Base-by-base conservation (phyloP, 64 coral and sea anemone species). In the Porites lutea region DNA sequence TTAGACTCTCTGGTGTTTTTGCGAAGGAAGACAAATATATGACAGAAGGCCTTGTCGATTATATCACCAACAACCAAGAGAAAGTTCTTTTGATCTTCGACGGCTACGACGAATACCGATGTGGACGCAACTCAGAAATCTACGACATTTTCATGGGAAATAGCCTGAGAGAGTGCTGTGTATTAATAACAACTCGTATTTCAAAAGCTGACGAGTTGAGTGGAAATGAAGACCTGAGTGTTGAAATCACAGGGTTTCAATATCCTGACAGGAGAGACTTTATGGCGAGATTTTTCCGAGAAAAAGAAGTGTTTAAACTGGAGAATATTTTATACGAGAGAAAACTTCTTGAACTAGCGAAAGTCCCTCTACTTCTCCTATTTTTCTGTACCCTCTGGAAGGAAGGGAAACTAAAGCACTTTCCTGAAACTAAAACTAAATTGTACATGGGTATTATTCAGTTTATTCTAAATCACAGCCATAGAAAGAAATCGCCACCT, bases 131-230 rank as follows among this genome's bases (percentile, higher is more conserved):
- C 16, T 78, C 75, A 6, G 75, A 78, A 6, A 8, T 78, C 8
- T 78, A n/a, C 22, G 2, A 59, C 22, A 80, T 60, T 61, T 59
- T 80, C 78, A 80, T 10, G 61, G 78, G 78, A 13, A 61, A 61
- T 44, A 3, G 2, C 2, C 2, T 80, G 6, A 8, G 54, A 45
- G 61, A 80, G 54, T 80, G 78, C 45, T 62, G 75, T 14, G 75
- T 78, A 4, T 14, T 78, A 18, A 14, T 78, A 8, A 78, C 75
- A 55, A 78, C 46, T 80, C 78, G 54, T 4, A 9, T 61, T 80
- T 80, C 55, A 3, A 61, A 80, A 14, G 78, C 53, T 80, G 54
- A 14, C 23, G 53, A 80, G 5, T 13, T 80, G n/a, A n/a, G 4
- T 0, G 78, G 61, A 61, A 61, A 0, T 14, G 3, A 8, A 37